These are phyloP conservation scores for Zaprionus lachaisei DNA, from an alignment of 1,140 invertebrate species.

Conservation along the genomic window DNA sequence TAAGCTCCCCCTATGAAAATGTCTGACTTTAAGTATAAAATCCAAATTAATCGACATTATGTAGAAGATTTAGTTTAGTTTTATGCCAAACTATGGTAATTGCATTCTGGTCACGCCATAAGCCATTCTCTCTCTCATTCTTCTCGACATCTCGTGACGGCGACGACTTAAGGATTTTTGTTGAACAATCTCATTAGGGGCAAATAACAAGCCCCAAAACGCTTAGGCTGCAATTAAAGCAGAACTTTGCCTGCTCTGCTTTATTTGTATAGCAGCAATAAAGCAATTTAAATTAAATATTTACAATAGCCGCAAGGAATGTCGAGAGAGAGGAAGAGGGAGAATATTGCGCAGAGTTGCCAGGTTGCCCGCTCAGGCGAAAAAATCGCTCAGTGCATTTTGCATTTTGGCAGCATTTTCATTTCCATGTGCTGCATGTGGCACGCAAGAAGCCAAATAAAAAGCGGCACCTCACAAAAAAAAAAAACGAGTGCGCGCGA, in stretches of 20 bases:
- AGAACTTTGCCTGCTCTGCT: not conserved
- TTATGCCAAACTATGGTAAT: not conserved
- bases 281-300: slow-evolving; percentile 11
- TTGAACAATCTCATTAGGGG: not conserved
- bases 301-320: slow-evolving; percentile 6
- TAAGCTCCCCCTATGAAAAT: not conserved
- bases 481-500: slow-evolving; percentile 56
- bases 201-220: slow-evolving; percentile 7
- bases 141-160: not conserved
- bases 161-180: slow-evolving; percentile 6
- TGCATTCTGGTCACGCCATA: not conserved
- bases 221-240: slow-evolving; percentile 10
- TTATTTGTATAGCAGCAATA: not conserved
- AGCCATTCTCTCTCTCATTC: not conserved
- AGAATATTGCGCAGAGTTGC: not conserved
- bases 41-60: slow-evolving; percentile 7
- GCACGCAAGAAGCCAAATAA: slow-evolving; percentile 77
- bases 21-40: not conserved
- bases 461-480: slow-evolving; percentile 55
- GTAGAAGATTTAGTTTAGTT: not conserved
- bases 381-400: slow-evolving; percentile 20
- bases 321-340: not conserved
- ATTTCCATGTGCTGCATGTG: slow-evolving; percentile 60
- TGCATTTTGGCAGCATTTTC: slow-evolving; percentile 31
- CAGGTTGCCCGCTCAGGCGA: slow-evolving; percentile 4